These are phyloP conservation scores for Porites lobata DNA, from an alignment of 92 coral and sea anemone genomes.

Conservation along the genomic window DNA sequence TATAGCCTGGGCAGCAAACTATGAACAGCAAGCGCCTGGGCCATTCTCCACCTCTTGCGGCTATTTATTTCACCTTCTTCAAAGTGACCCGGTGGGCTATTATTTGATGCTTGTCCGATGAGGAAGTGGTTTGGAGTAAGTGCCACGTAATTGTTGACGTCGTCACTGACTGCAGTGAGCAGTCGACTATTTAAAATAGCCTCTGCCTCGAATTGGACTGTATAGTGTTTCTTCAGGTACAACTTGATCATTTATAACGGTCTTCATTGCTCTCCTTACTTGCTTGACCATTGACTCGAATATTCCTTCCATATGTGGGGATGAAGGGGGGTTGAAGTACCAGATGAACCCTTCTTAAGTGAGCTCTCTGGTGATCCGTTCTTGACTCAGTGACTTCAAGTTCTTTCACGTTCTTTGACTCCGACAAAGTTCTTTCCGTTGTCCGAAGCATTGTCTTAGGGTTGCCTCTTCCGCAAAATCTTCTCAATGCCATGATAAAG, in stretches of 20 bases:
- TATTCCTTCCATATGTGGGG: constrained; percentile 37
- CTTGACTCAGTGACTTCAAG: constrained; percentile 7
- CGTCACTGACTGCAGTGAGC: constrained; percentile 49
- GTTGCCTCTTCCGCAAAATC: neutral
- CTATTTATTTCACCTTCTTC: too few species aligned
- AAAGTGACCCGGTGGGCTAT: neutral
- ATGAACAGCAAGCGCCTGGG: too few species aligned
- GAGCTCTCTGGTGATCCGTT: neutral
- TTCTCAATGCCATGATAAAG: too few species aligned
- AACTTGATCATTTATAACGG: constrained; percentile 30
- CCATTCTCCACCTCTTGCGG: neutral
- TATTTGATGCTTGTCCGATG: constrained; percentile 7
- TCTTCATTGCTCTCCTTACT: constrained; percentile 7
- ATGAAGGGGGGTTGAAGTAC: constrained; percentile 35
- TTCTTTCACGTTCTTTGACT: neutral
- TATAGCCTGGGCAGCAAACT: too few species aligned
- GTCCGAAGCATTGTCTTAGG: constrained; percentile 38
- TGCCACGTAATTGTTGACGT: constrained; percentile 43
- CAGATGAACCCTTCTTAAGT: neutral
- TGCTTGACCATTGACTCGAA: neutral
- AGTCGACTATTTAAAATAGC: constrained; percentile 60
- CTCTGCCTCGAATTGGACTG: constrained; percentile 55
- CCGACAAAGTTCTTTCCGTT: constrained; percentile 28
- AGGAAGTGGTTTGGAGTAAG: constrained; percentile 46
- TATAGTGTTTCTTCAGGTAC: constrained; percentile 37